A percentile compares a stretch with the other conserved stretches of the same genome.
phyloP scores from a whole-genome alignment of 2,888 invertebrate species.

The Hipparchia sbordonii region DNA sequence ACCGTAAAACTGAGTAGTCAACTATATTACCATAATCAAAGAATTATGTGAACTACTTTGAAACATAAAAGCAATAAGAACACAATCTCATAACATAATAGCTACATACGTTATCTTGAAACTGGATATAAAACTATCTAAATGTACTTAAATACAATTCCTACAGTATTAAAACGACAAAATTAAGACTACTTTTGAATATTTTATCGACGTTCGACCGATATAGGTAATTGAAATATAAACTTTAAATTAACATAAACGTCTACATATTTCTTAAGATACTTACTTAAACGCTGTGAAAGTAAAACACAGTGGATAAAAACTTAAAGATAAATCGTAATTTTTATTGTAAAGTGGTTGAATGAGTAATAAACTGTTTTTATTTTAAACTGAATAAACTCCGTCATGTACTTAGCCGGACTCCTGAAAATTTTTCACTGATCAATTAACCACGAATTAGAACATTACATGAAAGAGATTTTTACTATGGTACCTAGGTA shows the following conservation, averaged over 20 bases:
- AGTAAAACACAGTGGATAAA: constrained; percentile 11
- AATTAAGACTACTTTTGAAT: constrained; percentile 27
- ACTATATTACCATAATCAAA: background rate
- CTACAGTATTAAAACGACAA: constrained; percentile 21
- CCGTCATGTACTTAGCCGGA: no score
- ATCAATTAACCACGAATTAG: no score
- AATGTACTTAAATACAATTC: constrained; percentile 10
- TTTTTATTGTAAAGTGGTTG: background rate
- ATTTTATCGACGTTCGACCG: constrained; percentile 16
- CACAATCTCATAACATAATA: constrained; percentile 12
- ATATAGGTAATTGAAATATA: constrained; percentile 15
- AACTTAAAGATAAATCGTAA: background rate
- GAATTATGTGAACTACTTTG: constrained; percentile 10
- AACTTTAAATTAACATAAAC: constrained; percentile 16
- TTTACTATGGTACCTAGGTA: no score
- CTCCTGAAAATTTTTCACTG: no score
- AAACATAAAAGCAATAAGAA: constrained; percentile 11
- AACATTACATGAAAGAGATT: no score
- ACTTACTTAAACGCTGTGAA: constrained; percentile 6
- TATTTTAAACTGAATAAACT: no score
- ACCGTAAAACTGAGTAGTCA: background rate
- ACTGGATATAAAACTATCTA: constrained; percentile 1
- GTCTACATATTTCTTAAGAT: background rate
- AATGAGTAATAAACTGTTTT: background rate
- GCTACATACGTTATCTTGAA: constrained; percentile 5